Evolutionary conservation across 2,797 vertebrate species (phyloP), one percentile per base, ranked within the genome.

Genomic region (Megalops cyprinoides): DNA sequence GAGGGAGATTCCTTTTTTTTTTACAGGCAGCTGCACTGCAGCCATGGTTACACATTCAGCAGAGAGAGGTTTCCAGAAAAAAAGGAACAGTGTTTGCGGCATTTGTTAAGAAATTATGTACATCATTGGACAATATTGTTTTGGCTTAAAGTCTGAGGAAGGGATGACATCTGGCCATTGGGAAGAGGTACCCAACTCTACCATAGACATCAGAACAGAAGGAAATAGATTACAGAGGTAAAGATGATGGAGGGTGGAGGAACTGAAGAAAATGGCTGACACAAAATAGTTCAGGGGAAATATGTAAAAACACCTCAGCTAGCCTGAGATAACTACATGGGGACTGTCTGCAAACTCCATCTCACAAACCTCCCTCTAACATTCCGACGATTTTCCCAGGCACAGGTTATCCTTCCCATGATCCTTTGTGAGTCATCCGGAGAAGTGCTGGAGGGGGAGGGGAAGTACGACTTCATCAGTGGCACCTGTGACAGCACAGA

Each of bases 21-120:
- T 71, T 42, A 71, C 67, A 71, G 71, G 67, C 67, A 71, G 31
- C 62, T 67, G 37, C n/a, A 71, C 37, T 10, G 67, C 67, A 71
- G 44, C 67, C 67, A 71, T 71, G 67, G 67, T 71, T 71, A 71
- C 67, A 44, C 67, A 44, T 71, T 71, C 67, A 42, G 67, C 14
- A 71, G 67, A 42, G 44, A 42, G 67, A 71, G 0, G 23, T 44
- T 71, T 71, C 20, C 67, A 20, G 20, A 71, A 37, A n/a, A n/a
- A 71, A 71, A 71, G 67, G 67, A 71, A 71, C 23, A 42, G 67
- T 71, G 18, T 37, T 67, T 55, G 37, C 37, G 31, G 62, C 20
- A 37, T 67, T 67, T 37, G 14, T 65, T 28, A 42, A 69, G 15
- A 69, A 69, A 69, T 39, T n/a, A 42, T 42, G 20, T 18, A 42